Evolutionary conservation across 2,797 vertebrate genomes (phyloP), one percentile per base, ranked within the genome.

Genomic region (Phylloscopus collybita): DNA sequence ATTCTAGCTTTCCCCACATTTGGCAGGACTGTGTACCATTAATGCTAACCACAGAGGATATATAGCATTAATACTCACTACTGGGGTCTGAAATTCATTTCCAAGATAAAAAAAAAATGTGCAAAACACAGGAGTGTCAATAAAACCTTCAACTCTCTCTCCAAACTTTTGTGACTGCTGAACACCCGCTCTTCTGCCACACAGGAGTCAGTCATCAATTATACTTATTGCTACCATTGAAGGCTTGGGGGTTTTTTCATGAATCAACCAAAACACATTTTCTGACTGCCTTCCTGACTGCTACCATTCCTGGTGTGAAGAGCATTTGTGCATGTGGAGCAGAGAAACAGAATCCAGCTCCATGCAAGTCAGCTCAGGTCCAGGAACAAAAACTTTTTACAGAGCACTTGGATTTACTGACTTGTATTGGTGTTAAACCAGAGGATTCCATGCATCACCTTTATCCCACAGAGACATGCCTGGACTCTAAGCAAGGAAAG

Each of bases 21-120:
- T 95, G 91, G 83, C 80, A 87, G 73, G 71, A 49, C 71, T 95
- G 29, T 69, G 45, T 18, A 85, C 67, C 80, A 82, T 80, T 87
- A 94, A 67, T 78, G 57, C 45, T 80, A 96, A 96, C 91, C 90
- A 89, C 91, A 96, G 88, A 94, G 84, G 88, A 86, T 81, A 82
- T 81, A 95, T 6, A 90, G 74, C 61, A 88, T 67, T 92, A 95
- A 92, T 86, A 34, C 56, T 89, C 92, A 90, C 88, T 74, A 64
- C 80, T 27, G 47, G 64, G 57, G 65, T 67, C 93, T 94, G 92
- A 96, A 93, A 93, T 82, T 85, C 40, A 89, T 93, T 93, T 83
- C 69, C 53, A 82, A 82, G 65, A 94, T 56, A 62, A 86, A 93
- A 88, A 91, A 93, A 88, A 92, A 94, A 69, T 2, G 13, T 78